phyloP scores from a whole-genome alignment of 2,888 invertebrate genomes.

The Eristalis arbustorum region DNA sequence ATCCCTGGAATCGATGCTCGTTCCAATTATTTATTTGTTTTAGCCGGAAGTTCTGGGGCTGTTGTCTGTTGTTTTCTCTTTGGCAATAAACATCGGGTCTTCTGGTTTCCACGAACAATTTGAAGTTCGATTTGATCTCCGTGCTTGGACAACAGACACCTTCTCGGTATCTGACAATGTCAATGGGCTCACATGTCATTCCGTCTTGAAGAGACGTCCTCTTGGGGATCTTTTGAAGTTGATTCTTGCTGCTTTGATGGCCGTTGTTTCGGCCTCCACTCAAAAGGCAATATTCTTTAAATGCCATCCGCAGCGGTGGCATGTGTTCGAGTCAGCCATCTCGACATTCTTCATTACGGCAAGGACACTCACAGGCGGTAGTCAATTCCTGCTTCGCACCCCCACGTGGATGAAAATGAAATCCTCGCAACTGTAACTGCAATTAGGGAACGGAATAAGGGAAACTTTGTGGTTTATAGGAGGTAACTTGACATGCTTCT shows the following conservation, averaged over 20 bases:
- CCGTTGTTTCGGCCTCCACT: slow-evolving; percentile 8
- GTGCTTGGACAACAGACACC: slow-evolving; percentile 17
- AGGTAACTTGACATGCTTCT: slow-evolving; percentile 3
- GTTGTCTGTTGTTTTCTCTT: neutral
- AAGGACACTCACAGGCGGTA: neutral
- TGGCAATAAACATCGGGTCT: neutral
- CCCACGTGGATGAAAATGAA: neutral
- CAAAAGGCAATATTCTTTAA: neutral
- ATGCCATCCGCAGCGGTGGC: slow-evolving; percentile 1
- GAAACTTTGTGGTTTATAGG: neutral
- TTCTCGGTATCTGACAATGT: slow-evolving; percentile 6
- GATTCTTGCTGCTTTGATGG: neutral
- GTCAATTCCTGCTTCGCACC: neutral
- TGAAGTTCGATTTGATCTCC: neutral
- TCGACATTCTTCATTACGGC: neutral
- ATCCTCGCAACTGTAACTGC: slow-evolving; percentile 7
- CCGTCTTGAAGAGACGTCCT: neutral
- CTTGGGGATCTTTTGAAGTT: slow-evolving; percentile 16
- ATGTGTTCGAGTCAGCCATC: neutral
- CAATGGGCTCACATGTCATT: neutral
- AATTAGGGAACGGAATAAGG: neutral
- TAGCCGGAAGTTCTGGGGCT: neutral
- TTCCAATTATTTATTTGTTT: neutral
- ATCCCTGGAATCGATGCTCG: neutral
- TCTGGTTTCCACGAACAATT: slow-evolving; percentile 2